phyloP scores from a whole-genome alignment of 2,888 invertebrate genomes.

The Opisthograptis luteolata region DNA sequence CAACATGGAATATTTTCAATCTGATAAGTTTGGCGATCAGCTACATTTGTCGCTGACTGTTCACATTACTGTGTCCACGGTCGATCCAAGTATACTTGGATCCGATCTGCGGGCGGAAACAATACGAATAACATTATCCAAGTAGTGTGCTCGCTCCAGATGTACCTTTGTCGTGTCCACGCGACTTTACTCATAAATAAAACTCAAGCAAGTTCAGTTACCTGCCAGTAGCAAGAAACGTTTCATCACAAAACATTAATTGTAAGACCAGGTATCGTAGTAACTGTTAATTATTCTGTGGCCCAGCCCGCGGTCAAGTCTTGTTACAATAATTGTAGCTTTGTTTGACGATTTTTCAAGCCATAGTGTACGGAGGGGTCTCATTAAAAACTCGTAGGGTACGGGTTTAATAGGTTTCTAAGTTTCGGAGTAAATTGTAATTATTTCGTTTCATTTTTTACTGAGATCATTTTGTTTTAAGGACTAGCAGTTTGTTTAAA shows the following conservation, averaged over 20 bases:
- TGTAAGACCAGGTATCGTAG: slow-evolving; percentile 13
- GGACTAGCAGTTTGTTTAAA: too few species aligned
- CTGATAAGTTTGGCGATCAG: too few species aligned
- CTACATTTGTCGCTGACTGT: too few species aligned
- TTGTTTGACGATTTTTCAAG: slow-evolving; percentile 49
- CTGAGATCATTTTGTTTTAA: too few species aligned
- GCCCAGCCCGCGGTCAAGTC: slow-evolving; percentile 38
- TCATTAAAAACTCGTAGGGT: slow-evolving; percentile 45
- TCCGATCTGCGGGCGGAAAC: too few species aligned
- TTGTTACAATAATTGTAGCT: slow-evolving; percentile 51
- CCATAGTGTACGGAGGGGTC: slow-evolving; percentile 46
- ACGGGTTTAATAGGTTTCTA: slow-evolving; percentile 14
- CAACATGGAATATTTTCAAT: too few species aligned
- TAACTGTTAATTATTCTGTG: not conserved
- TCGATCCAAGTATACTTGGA: too few species aligned
- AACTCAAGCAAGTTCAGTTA: slow-evolving; percentile 29
- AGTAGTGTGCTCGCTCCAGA: too few species aligned
- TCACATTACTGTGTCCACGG: too few species aligned
- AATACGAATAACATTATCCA: too few species aligned
- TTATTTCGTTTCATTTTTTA: not conserved
- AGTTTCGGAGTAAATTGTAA: slow-evolving; percentile 23
- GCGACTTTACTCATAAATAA: slow-evolving; percentile 8
- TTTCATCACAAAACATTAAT: slow-evolving; percentile 46
- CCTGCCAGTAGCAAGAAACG: slow-evolving; percentile 41
- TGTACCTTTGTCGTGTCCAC: too few species aligned